These are phyloP conservation scores for Erinaceus europaeus DNA, from an alignment of 2,113 vertebrate genomes.

Conservation along the genomic window DNA sequence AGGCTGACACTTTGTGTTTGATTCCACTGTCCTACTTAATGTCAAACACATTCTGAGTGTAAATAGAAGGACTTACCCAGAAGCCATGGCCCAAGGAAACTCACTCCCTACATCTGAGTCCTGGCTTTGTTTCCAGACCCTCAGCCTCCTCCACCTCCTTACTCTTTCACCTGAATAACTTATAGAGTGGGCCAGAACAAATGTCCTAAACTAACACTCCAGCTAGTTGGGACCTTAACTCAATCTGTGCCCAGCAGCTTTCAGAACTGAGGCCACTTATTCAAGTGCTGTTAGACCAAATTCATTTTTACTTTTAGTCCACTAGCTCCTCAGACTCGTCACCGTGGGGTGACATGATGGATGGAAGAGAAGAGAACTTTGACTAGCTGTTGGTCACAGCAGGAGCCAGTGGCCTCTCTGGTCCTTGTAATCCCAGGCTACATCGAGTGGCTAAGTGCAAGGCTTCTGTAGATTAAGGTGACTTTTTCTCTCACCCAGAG, in stretches of 20 bases:
- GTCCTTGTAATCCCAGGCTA: not conserved
- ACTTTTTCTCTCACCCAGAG: not conserved
- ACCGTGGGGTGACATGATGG: not conserved
- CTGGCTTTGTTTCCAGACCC: slow-evolving; percentile 34
- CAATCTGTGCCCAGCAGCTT: not conserved
- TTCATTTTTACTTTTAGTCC: not conserved
- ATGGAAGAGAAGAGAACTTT: not conserved
- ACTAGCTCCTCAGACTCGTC: not conserved
- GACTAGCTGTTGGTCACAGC: not conserved
- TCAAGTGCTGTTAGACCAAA: not conserved
- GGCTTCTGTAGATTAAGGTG: not conserved
- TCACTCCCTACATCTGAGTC: slow-evolving; percentile 21
- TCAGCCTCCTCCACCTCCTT: not conserved
- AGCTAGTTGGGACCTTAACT: not conserved
- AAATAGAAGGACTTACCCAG: slow-evolving; percentile 36
- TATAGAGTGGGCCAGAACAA: slow-evolving; percentile 3
- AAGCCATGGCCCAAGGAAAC: slow-evolving; percentile 42
- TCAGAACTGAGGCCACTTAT: not conserved
- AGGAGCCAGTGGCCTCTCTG: not conserved
- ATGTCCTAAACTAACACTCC: not conserved
- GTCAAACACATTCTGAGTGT: slow-evolving; percentile 56
- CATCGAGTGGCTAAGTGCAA: not conserved
- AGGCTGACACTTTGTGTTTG: not conserved
- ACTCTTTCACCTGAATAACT: not conserved
- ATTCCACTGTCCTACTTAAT: not conserved